phyloP scores from a whole-genome alignment of 2,113 vertebrate species.

The Poeciliopsis occidentalis region DNA sequence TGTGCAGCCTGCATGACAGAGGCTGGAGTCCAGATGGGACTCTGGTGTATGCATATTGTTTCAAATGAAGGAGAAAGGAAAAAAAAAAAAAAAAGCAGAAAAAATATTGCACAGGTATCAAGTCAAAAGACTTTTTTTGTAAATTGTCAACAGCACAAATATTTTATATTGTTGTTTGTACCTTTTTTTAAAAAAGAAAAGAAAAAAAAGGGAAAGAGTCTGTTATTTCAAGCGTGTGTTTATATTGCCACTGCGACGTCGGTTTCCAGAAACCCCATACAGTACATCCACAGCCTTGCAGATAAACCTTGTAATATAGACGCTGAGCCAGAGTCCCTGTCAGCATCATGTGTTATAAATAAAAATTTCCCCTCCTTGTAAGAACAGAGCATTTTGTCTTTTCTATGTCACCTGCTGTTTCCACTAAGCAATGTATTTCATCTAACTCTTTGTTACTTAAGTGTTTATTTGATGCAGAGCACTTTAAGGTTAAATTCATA shows the following conservation, averaged over 20 bases:
- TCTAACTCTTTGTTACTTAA: constrained; percentile 13
- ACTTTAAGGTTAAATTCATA: not conserved
- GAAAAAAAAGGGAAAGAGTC: constrained; percentile 76
- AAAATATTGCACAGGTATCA: constrained; percentile 79
- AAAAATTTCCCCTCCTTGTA: constrained; percentile 82
- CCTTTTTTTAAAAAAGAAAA: constrained; percentile 89
- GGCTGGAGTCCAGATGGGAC: constrained; percentile 81
- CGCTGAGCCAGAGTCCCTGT: constrained; percentile 74
- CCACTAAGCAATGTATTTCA: constrained; percentile 1
- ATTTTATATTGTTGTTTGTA: constrained; percentile 99
- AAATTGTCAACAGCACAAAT: constrained; percentile 98
- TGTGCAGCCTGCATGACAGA: constrained; percentile 88
- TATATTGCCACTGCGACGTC: constrained; percentile 87
- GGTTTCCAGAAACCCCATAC: constrained; percentile 81
- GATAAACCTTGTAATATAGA: constrained; percentile 85
- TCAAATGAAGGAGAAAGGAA: constrained; percentile 57
- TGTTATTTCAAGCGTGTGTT: constrained; percentile 90
- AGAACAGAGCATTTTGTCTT: constrained; percentile 56
- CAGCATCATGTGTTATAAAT: constrained; percentile 85
- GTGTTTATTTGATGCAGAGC: not conserved
- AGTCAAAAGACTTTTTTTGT: constrained; percentile 87
- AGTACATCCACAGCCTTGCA: constrained; percentile 85
- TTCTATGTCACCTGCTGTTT: constrained; percentile 36
- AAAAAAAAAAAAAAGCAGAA: constrained; percentile 44
- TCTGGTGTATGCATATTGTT: constrained; percentile 77